Base-by-base conservation (phyloP, 2,888 invertebrate species). In the Trissolcus japonicus region DNA sequence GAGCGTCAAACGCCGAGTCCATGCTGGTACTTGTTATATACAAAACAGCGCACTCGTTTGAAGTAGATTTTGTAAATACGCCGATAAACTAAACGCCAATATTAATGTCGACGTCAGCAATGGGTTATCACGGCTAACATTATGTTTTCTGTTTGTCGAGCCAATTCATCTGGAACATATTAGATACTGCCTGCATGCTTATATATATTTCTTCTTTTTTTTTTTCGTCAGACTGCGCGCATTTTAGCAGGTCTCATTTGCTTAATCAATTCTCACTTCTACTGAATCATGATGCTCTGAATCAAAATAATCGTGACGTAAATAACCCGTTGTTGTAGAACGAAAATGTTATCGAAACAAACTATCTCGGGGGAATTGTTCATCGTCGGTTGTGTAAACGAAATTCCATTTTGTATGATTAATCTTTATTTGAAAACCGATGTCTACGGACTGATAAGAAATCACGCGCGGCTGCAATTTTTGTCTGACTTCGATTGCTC, bases 351-450 rank as follows among this genome's bases (percentile, higher is more conserved):
- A 48, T 65, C 19, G 7, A 13, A 48, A 48, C 46, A 14, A 40
- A 41, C 11, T 19, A 6, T 55, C 46, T 35, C 1, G 11, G 1
- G n/a, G 1, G 35, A 46, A 35, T 71, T 51, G 62, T 14, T n/a
- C 17, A 46, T 62, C 43, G 16, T 40, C 40, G 35, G 35, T 29
- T 57, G 48, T 9, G 61, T 40, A 71, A 66, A 76, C 69, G 71
- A 74, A 69, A 69, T 76, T 56, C 68, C 65, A 75, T 63, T 29
- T 68, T 50, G 51, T 40, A 53, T 46, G 43, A 56, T 73, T 73
- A 76, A 76, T 76, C 48, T 73, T 53, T 66, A 74, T 74, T 74
- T 65, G 43, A 29, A 40, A 40, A 75, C 57, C 35, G 68, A 65
- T 69, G 60, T 69, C 59, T 57, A 55, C 59, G 25, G 46, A 48